Conservation (phyloP, 2,797 vertebrate species). For the Myotis findleyi region DNA sequence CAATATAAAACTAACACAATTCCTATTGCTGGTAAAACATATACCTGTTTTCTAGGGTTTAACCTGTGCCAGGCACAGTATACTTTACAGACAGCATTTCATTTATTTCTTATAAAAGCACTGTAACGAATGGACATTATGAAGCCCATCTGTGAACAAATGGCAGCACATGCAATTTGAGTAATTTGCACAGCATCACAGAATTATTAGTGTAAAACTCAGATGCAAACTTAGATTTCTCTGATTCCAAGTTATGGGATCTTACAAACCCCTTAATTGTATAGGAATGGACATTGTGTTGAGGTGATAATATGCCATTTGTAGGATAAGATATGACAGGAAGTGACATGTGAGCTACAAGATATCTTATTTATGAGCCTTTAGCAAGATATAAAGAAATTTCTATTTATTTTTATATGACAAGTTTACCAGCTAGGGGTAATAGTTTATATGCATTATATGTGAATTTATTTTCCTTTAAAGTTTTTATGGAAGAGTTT, state of each 20-base stretch:
- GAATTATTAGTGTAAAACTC: background rate
- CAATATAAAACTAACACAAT: background rate
- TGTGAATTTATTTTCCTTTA: background rate
- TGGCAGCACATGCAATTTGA: background rate
- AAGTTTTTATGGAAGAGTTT: background rate
- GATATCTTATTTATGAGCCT: background rate
- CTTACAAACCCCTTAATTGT: background rate
- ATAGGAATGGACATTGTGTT: background rate
- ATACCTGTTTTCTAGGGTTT: background rate
- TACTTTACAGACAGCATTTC: background rate
- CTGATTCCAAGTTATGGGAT: background rate
- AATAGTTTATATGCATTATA: background rate
- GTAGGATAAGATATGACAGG: background rate
- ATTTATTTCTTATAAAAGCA: conserved; percentile 5
- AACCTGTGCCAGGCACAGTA: background rate
- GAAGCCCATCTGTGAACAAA: background rate
- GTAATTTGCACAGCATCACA: background rate
- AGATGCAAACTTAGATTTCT: background rate
- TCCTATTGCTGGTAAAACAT: background rate
- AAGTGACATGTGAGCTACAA: background rate
- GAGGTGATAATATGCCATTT: background rate
- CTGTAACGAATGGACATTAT: background rate
- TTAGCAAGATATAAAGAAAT: background rate
- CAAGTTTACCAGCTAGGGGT: background rate
- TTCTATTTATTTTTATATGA: conserved; percentile 19